Base-by-base conservation (phyloP, 2,888 invertebrate genomes). In the Papilio gigon region DNA sequence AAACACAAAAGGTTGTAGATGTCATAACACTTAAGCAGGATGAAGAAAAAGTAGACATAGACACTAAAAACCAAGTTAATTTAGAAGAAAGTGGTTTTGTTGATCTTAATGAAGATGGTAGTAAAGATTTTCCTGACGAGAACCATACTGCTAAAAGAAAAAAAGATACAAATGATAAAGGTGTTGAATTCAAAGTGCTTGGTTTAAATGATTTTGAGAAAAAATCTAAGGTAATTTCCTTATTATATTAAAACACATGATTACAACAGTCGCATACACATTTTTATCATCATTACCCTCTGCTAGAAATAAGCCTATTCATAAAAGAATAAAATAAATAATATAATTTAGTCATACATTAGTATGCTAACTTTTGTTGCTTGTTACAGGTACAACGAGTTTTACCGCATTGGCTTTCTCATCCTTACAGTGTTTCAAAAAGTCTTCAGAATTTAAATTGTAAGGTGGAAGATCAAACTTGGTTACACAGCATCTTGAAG, bases 361-460 rank as follows among this genome's bases (percentile, higher is more conserved):
- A 25, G 50, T n/a, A 27, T 6, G 12, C 12, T 30, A 17, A 53
- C 30, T 53, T 6, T 56, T 30, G n/a, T 50, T 56, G 1, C 1
- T 17, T 30, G 27, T 72, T 87, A 78, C 75, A 95, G 95, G 95
- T 97, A 0, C 94, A 95, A 79, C 92, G 97, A 84, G 94, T 97
- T 6, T 87, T 98, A 58, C 98, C 98, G 1, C 93, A 95, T 73
- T 99, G 98, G 98, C 85, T 99, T 40, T 94, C 96, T 1, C 93
- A 96, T 81, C 97, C 98, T 4, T 94, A 94, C 50, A 86, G 95
- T 61, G 94, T 98, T 68, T 94, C 96, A n/a, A 94, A 94, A 17
- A 94, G 95, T 81, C 89, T 97, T 61, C 92, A 94, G 78, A 89
- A 93, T 69, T 84, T 93, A 44, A 85, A 90, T 64, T 88, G 87